Conservation (phyloP, 1,140 invertebrate genomes). For the Doryteuthis pealeii region DNA sequence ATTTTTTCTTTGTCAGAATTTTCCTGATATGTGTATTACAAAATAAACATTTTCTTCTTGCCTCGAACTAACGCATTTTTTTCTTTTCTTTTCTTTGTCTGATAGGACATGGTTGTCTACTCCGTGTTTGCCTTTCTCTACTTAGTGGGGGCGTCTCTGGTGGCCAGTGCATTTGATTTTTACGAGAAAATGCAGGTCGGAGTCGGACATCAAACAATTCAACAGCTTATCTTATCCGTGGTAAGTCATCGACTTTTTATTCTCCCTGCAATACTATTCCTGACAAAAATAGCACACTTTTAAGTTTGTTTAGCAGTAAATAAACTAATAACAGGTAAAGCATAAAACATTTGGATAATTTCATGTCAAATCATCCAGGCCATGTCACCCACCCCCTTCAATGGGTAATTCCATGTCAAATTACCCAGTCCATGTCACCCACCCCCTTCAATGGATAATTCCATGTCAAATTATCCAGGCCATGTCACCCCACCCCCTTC, state of each 20-base stretch:
- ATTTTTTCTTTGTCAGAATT: no score
- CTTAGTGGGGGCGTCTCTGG: constrained; percentile 42
- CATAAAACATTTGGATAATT: neutral
- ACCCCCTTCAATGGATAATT: no score
- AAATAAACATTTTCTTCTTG: no score
- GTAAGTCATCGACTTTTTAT: no score
- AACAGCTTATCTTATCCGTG: constrained; percentile 41
- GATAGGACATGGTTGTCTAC: constrained; percentile 45
- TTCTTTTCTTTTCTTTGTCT: no score
- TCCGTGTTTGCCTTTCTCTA: constrained; percentile 46
- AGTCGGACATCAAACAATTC: constrained; percentile 33
- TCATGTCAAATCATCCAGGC: neutral
- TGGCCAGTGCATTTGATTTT: constrained; percentile 48
- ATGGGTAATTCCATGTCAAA: no score
- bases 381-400: no score
- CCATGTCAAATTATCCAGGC: no score
- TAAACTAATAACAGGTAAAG: no score
- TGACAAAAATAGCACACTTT: neutral
- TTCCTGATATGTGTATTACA: no score
- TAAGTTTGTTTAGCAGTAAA: neutral
- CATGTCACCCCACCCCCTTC: neutral
- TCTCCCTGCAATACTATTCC: neutral
- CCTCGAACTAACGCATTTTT: no score
- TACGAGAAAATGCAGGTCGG: constrained; percentile 43
- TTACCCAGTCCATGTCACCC: no score